Conservation (phyloP, 2,797 vertebrate genomes). For the Valencia hispanica region DNA sequence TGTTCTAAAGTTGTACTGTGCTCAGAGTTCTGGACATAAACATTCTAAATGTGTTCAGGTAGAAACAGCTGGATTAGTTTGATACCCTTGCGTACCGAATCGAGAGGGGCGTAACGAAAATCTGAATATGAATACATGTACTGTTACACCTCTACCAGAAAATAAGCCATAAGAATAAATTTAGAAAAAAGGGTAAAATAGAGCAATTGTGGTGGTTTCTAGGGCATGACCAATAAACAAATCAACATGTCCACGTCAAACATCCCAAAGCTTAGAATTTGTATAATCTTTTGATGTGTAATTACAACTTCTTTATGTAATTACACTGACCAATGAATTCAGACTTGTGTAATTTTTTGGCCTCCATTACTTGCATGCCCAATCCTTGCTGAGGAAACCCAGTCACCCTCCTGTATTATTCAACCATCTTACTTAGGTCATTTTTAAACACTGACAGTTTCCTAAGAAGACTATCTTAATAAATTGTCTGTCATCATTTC, state of each 20-base stretch:
- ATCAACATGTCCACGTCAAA: no score
- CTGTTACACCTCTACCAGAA: no score
- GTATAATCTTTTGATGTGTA: not conserved
- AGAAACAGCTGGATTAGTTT: no score
- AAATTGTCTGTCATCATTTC: constrained; percentile 66
- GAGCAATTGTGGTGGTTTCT: not conserved
- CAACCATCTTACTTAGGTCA: constrained; percentile 48
- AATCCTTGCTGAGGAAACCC: constrained; percentile 7
- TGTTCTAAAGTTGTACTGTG: no score
- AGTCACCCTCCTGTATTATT: constrained; percentile 26
- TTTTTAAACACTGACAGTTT: constrained; percentile 59
- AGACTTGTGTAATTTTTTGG: constrained; percentile 5
- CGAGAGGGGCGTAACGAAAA: no score
- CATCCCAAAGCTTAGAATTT: not conserved
- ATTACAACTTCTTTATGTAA: not conserved
- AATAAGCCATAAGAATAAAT: no score
- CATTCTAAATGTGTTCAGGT: no score
- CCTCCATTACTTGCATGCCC: not conserved
- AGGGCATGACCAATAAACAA: no score
- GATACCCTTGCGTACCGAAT: no score
- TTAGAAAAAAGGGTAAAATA: not conserved
- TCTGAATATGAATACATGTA: no score
- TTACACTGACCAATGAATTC: not conserved
- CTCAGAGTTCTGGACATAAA: no score
- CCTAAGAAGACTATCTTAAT: constrained; percentile 68